Base-by-base conservation (phyloP, 2,888 invertebrate genomes). In the Diplazon laetatorius region DNA sequence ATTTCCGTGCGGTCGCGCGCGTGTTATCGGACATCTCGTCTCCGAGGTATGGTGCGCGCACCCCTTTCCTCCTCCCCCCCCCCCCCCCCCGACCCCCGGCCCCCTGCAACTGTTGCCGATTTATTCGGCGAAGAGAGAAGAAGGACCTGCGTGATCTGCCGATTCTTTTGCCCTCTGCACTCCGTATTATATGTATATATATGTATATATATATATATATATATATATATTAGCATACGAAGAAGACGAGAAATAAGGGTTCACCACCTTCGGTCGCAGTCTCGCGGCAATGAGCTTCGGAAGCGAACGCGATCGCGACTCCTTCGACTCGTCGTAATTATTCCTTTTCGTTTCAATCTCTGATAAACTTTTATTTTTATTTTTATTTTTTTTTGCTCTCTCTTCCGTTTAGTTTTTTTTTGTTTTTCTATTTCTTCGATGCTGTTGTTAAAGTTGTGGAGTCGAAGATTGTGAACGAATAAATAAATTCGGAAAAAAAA, bases 41-140 rank as follows among this genome's bases (percentile, higher is more conserved):
- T 30, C 6, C 30, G 66, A 59, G 78, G 60, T 60, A n/a, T n/a
- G n/a, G n/a, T n/a, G n/a, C n/a, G n/a, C n/a, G n/a, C n/a, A n/a
- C n/a, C n/a, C n/a, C n/a, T n/a, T n/a, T n/a, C n/a, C n/a, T n/a
- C n/a, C n/a, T n/a, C n/a, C n/a, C n/a, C n/a, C n/a, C n/a, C n/a
- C n/a, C n/a, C n/a, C n/a, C n/a, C n/a, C n/a, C n/a, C n/a, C n/a
- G n/a, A n/a, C n/a, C n/a, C n/a, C n/a, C n/a, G 75, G 52, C 71
- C 75, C 75, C 59, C 75, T 70, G n/a, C n/a, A n/a, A n/a, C n/a
- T n/a, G 48, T 60, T 20, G 75, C 70, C 78, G 78, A 78, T 78
- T 78, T 78, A 78, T 78, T 78, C 70, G 78, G 66, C 70, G 55
- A 78, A 62, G n/a, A n/a, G n/a, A n/a, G 75, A 75, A 71, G 70